phyloP scores from a whole-genome alignment of 2,888 invertebrate genomes.

The Agonopterix heracliana region DNA sequence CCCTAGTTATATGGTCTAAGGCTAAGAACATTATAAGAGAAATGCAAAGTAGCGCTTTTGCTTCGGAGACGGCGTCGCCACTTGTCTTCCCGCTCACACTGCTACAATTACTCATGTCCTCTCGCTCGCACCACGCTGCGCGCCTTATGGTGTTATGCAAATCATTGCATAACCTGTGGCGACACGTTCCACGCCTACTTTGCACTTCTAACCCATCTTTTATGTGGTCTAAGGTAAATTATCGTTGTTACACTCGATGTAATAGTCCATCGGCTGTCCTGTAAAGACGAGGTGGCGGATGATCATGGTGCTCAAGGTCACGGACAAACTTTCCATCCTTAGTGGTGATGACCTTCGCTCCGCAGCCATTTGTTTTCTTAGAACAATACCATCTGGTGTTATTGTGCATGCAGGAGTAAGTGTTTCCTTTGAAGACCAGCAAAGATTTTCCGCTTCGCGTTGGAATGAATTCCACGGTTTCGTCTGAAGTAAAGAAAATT shows the following conservation, averaged over 20 bases:
- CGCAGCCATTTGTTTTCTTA: constrained; percentile 1
- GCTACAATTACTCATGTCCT: no score
- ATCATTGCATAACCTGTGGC: no score
- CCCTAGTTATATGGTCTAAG: no score
- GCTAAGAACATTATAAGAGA: no score
- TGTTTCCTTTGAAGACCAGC: not conserved
- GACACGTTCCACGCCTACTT: no score
- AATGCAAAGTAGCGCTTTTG: no score
- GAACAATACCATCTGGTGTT: constrained; percentile 8
- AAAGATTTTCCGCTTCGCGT: not conserved
- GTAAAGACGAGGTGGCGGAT: constrained; percentile 9
- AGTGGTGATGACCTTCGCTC: not conserved
- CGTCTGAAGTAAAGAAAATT: not conserved
- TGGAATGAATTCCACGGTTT: not conserved
- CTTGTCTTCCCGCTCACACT: no score
- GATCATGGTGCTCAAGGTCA: not conserved
- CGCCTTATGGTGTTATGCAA: no score
- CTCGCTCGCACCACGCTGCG: no score
- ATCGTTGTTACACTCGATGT: not conserved
- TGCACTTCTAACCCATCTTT: no score
- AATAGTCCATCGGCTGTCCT: not conserved
- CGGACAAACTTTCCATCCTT: not conserved
- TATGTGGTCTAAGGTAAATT: no score
- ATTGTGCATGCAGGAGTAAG: not conserved
- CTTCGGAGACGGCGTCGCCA: no score